These are phyloP conservation scores for Manis pentadactyla DNA, from an alignment of 2,797 vertebrate genomes.

Conservation along the genomic window DNA sequence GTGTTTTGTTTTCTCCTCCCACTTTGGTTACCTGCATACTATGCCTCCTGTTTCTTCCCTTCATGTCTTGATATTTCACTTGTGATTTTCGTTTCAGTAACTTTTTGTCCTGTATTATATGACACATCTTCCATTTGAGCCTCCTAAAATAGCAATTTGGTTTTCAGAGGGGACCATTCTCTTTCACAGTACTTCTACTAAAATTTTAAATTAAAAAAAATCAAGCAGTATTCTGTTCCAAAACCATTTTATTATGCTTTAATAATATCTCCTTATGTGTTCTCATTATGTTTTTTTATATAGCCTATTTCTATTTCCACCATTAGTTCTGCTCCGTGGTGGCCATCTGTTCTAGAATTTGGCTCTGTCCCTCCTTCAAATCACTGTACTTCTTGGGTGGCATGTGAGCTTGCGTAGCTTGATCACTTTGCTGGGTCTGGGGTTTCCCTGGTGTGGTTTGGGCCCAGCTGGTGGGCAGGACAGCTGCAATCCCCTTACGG, in stretches of 20 bases:
- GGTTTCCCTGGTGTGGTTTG: background rate
- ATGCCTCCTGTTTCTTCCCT: background rate
- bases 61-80: background rate
- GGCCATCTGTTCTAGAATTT: slow-evolving; percentile 53
- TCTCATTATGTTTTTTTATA: slow-evolving; percentile 54
- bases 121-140: background rate
- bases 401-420: background rate
- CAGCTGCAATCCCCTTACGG: background rate
- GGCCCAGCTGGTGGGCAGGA: background rate
- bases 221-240: background rate
- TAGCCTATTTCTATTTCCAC: slow-evolving; percentile 52
- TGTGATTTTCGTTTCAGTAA: background rate
- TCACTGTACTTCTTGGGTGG: background rate
- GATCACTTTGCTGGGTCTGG: background rate
- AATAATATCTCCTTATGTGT: slow-evolving; percentile 55
- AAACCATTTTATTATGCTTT: slow-evolving; percentile 29
- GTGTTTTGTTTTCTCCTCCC: background rate
- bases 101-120: background rate
- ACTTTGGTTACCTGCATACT: background rate
- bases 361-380: background rate
- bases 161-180: background rate
- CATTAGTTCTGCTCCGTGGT: slow-evolving; percentile 46
- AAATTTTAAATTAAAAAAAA: slow-evolving; percentile 33
- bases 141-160: background rate
- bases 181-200: background rate